phyloP scores from a whole-genome alignment of 1,140 invertebrate genomes.

The Ditylenchus dipsaci region DNA sequence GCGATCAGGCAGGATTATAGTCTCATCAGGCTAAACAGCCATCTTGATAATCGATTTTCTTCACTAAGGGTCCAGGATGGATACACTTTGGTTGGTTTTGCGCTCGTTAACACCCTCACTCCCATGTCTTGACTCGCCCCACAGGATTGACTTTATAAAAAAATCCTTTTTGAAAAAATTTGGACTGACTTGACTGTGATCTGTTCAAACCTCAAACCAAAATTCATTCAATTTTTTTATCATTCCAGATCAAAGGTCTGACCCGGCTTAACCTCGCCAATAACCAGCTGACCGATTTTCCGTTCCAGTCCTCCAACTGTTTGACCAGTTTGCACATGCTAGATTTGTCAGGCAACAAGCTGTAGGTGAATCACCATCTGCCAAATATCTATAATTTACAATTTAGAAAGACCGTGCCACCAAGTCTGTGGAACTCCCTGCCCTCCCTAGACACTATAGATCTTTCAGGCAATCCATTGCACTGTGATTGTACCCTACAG shows the following conservation, averaged over 20 bases:
- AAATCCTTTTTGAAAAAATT: not conserved
- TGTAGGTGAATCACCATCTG: not conserved
- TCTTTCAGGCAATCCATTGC: conserved; percentile 10
- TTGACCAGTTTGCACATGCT: conserved; percentile 12
- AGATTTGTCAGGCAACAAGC: conserved; percentile 2
- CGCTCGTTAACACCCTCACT: no score
- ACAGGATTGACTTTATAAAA: not conserved
- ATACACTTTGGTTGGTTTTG: no score
- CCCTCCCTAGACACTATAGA: conserved; percentile 13
- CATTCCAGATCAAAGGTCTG: conserved; percentile 16
- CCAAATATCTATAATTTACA: no score
- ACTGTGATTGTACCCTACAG: conserved; percentile 10
- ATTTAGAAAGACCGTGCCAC: not conserved
- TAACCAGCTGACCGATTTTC: conserved; percentile 1
- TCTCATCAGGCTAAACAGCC: no score
- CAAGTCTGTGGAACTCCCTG: conserved; percentile 10
- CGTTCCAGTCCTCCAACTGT: conserved; percentile 10
- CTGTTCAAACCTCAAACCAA: not conserved
- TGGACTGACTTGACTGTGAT: not conserved
- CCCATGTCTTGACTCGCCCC: no score
- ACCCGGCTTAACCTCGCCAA: conserved; percentile 10
- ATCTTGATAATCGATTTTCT: no score
- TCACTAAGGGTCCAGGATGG: no score
- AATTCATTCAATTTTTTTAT: no score
- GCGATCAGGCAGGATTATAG: no score